phyloP scores from a whole-genome alignment of 2,797 vertebrate species.

The Labroides dimidiatus region DNA sequence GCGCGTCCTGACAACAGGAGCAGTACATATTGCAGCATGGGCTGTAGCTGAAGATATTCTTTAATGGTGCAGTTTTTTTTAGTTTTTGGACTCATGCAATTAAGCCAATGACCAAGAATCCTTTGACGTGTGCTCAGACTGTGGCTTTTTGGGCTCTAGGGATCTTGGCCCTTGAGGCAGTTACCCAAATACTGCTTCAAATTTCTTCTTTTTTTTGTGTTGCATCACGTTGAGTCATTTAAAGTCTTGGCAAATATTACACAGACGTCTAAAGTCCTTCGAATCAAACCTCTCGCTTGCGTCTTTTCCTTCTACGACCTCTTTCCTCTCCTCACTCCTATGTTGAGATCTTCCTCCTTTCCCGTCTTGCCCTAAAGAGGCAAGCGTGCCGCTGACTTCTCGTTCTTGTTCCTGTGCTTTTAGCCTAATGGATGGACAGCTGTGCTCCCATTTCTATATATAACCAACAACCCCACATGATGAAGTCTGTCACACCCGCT shows the following conservation, averaged over 20 bases:
- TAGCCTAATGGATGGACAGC: constrained; percentile 76
- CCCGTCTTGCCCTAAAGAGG: constrained; percentile 16
- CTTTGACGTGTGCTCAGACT: neutral
- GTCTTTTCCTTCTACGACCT: neutral
- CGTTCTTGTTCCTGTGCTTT: constrained; percentile 60
- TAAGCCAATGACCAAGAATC: constrained; percentile 5
- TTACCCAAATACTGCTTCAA: neutral
- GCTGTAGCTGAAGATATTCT: neutral
- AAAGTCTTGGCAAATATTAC: neutral
- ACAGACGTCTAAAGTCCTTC: neutral
- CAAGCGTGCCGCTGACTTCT: constrained; percentile 31
- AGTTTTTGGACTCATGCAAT: neutral
- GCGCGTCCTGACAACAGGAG: neutral
- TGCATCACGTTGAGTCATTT: neutral
- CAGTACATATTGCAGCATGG: neutral
- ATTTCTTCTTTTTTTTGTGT: neutral
- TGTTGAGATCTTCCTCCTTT: constrained; percentile 2
- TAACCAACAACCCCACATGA: constrained; percentile 61
- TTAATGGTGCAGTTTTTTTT: neutral
- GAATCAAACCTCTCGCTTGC: neutral
- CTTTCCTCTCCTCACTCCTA: constrained; percentile 1
- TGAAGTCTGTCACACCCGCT: constrained; percentile 61
- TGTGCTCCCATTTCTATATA: constrained; percentile 79
- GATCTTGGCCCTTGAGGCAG: neutral
- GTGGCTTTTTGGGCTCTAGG: neutral